Evolutionary conservation across 1,140 invertebrate genomes (phyloP).

Genomic region (Drosophila nannoptera): DNA sequence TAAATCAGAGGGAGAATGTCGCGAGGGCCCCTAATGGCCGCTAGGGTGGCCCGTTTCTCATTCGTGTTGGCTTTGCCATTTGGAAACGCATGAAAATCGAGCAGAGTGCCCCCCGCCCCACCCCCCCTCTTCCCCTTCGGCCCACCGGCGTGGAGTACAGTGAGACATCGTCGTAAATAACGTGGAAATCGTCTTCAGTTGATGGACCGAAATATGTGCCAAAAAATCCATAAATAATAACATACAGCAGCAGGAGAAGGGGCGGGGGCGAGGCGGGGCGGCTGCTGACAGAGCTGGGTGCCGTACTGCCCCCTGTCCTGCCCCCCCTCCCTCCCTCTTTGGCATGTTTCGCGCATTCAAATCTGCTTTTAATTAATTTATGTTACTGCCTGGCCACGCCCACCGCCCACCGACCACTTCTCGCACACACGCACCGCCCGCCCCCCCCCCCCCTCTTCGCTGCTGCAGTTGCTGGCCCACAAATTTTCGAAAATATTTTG

Average conservation of each 20-base stretch:
- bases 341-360: constrained; percentile 31
- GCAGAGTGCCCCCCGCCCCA: neutral
- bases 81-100: constrained; percentile 65
- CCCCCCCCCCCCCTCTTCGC: neutral
- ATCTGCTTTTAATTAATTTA: constrained; percentile 68
- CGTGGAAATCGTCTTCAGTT: constrained; percentile 38
- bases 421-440: neutral
- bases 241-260: neutral
- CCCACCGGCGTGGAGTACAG: neutral
- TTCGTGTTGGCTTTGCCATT: constrained; percentile 61
- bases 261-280: neutral
- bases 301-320: neutral
- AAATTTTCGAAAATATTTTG: constrained; percentile 64
- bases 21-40: constrained; percentile 38
- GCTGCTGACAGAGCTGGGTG: neutral
- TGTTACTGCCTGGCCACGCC: constrained; percentile 32
- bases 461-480: constrained; percentile 62
- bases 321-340: constrained; percentile 1
- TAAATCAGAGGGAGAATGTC: too few relatives aligned
- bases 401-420: neutral
- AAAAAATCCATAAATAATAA: constrained; percentile 68
- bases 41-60: constrained; percentile 45
- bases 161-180: constrained; percentile 61
- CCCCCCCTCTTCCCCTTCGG: too few relatives aligned
- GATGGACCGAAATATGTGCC: constrained; percentile 35